A percentile compares a stretch with the other conserved stretches of the same genome.
These are phyloP conservation scores for Holothuria glaberrima DNA, from an alignment of 35 echinoderm and acorn worm species.

Conservation along the genomic window DNA sequence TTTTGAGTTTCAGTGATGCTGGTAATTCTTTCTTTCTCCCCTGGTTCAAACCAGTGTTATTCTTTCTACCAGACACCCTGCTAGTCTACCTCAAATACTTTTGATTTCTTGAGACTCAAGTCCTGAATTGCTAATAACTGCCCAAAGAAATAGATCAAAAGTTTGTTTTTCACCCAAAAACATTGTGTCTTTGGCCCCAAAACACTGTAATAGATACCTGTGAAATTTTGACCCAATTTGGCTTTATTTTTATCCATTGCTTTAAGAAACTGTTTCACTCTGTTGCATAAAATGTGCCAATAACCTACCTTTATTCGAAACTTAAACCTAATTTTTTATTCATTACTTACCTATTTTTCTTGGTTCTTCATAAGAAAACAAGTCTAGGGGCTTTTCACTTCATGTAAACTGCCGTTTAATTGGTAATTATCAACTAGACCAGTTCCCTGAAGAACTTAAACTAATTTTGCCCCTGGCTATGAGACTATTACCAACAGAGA, in stretches of 20 bases:
- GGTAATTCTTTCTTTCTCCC: too few relatives aligned
- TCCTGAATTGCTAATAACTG: not conserved
- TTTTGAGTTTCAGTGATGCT: too few relatives aligned
- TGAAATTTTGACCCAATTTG: conserved; percentile 9
- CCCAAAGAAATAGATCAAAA: conserved; percentile 45
- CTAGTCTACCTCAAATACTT: too few relatives aligned
- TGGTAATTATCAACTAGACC: conserved; percentile 42
- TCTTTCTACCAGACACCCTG: too few relatives aligned
- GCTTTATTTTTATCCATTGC: conserved; percentile 1
- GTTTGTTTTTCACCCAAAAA: not conserved
- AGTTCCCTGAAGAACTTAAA: conserved; percentile 25
- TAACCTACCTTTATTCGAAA: conserved; percentile 39
- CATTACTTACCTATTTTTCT: not conserved
- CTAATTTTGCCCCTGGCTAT: conserved; percentile 10
- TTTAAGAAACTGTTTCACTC: not conserved
- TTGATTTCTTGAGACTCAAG: too few relatives aligned
- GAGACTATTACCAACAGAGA: not conserved
- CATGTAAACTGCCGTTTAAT: not conserved
- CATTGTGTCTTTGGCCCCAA: not conserved
- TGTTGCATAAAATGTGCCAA: conserved; percentile 18
- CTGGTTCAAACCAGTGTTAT: too few relatives aligned
- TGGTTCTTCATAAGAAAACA: not conserved
- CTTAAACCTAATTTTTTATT: conserved; percentile 13
- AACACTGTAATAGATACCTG: not conserved
- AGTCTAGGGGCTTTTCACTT: too few relatives aligned